Conservation (phyloP, 1,140 invertebrate species). For the Medauroidea extradentata region DNA sequence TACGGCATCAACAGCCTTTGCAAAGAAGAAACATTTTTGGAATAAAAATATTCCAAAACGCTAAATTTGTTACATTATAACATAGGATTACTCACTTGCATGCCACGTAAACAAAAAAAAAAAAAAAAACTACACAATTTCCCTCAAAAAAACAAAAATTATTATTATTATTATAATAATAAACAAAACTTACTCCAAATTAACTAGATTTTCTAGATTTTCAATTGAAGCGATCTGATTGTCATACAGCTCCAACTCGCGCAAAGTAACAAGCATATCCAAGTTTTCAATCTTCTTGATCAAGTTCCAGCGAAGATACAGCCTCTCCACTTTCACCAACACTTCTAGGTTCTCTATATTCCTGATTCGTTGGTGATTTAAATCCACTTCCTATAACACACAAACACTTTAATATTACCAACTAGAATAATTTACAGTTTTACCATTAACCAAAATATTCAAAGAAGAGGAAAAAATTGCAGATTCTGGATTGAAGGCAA, state of each 20-base stretch:
- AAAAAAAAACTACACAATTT: no score
- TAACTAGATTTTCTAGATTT: conserved; percentile 79
- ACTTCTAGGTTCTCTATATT: conserved; percentile 79
- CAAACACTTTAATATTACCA: no score
- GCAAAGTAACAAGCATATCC: conserved; percentile 63
- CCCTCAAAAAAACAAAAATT: conserved; percentile 1
- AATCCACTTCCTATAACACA: conserved; percentile 62
- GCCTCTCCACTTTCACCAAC: conserved; percentile 65
- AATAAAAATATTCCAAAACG: no score
- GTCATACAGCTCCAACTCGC: conserved; percentile 92
- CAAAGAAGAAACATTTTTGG: no score
- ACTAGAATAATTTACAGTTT: no score
- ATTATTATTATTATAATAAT: background rate
- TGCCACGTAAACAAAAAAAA: no score
- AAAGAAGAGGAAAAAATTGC: no score
- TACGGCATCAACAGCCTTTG: no score
- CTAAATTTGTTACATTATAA: no score
- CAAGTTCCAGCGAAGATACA: conserved; percentile 90
- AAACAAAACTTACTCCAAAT: conserved; percentile 85
- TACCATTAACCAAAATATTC: no score
- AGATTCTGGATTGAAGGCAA: no score
- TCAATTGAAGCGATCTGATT: conserved; percentile 92
- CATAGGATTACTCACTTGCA: no score
- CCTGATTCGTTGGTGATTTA: conserved; percentile 81
- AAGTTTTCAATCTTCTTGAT: conserved; percentile 93